Evolutionary conservation across 2,113 vertebrate genomes (phyloP).

Genomic region (Triplophysa siluroides): DNA sequence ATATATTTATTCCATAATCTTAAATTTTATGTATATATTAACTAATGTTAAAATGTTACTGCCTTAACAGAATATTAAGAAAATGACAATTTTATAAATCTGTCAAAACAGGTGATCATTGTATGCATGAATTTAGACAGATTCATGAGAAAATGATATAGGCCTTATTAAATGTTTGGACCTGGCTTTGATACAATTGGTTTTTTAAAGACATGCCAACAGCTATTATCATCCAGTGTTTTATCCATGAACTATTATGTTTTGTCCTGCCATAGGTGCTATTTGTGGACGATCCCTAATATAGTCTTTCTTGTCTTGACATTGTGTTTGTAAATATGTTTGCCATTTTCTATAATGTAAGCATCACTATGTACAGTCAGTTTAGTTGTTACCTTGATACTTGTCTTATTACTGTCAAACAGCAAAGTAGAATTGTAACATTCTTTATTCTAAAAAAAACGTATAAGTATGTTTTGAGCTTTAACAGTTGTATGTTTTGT

Average conservation of each 20-base stretch:
- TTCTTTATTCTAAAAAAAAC: neutral
- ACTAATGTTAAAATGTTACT: constrained; percentile 42
- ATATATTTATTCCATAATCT: neutral
- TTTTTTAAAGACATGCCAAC: constrained; percentile 31
- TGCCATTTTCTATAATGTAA: constrained; percentile 1
- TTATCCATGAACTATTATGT: constrained; percentile 8
- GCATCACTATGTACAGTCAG: constrained; percentile 28
- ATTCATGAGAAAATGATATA: constrained; percentile 1
- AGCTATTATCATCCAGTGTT: constrained; percentile 18
- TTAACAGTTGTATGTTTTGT: constrained; percentile 10
- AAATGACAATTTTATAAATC: constrained; percentile 29
- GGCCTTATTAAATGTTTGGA: neutral
- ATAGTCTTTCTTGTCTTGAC: constrained; percentile 18
- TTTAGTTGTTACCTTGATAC: constrained; percentile 10
- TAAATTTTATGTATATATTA: constrained; percentile 22
- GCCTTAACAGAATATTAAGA: constrained; percentile 43
- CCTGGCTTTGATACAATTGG: constrained; percentile 29
- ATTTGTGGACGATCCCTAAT: constrained; percentile 17
- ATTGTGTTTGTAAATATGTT: constrained; percentile 41
- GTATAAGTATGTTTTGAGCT: neutral
- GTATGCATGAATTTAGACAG: constrained; percentile 21
- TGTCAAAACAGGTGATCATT: constrained; percentile 32
- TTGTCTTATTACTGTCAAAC: constrained; percentile 6
- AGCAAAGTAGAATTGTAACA: neutral
- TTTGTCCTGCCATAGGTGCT: constrained; percentile 46